phyloP scores from a whole-genome alignment of 2,113 vertebrate genomes.

The Melanerpes formicivorus region DNA sequence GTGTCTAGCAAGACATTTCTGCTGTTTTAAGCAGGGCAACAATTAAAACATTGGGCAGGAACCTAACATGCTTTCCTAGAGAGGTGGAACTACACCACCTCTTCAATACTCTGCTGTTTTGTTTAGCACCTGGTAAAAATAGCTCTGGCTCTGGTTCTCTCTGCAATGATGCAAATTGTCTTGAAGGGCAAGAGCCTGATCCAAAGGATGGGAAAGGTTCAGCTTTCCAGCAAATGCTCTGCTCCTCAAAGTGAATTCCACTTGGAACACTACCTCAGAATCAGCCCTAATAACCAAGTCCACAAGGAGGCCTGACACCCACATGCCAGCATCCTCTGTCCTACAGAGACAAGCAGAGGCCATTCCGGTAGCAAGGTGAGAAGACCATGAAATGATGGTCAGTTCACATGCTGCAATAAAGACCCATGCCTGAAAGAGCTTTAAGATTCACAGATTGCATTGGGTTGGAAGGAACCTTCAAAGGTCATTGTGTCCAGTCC shows the following conservation, averaged over 20 bases:
- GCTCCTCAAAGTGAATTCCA: not conserved
- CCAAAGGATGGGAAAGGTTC: not conserved
- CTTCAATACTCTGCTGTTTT: not conserved
- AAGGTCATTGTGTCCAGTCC: no score
- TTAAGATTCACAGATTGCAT: no score
- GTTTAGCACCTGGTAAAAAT: not conserved
- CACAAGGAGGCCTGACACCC: not conserved
- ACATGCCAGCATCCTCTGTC: accelerated
- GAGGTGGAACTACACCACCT: not conserved
- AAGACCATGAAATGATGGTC: not conserved
- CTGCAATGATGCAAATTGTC: not conserved
- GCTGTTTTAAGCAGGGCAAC: not conserved
- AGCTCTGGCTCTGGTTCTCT: not conserved
- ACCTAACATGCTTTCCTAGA: not conserved
- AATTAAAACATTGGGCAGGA: not conserved
- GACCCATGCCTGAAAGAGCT: not conserved
- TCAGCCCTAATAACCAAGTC: not conserved
- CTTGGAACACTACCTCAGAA: not conserved
- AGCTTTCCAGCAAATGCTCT: not conserved
- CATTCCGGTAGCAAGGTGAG: not conserved
- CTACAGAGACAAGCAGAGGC: not conserved
- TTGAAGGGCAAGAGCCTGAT: not conserved
- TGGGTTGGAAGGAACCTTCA: no score
- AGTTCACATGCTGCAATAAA: not conserved
- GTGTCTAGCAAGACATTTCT: not conserved